Percentiles rank a stretch among this genome's conserved stretches.
These are phyloP conservation scores for Trachymyrmex septentrionalis DNA, from an alignment of 1,140 invertebrate genomes.

Conservation along the genomic window DNA sequence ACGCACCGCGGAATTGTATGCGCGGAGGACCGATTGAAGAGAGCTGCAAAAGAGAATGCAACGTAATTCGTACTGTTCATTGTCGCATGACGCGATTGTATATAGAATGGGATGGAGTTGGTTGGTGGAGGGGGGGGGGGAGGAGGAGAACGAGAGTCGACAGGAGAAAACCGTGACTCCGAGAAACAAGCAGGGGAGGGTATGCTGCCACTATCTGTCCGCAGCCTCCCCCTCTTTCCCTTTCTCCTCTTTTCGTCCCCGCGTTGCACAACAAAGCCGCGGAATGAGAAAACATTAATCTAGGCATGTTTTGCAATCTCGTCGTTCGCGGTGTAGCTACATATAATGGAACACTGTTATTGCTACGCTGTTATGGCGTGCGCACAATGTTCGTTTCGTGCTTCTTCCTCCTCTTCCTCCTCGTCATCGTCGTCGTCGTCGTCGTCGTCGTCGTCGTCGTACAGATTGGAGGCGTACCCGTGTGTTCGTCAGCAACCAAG, in stretches of 20 bases:
- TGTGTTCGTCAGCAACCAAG: conserved; percentile 73
- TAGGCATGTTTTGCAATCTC: conserved; percentile 86
- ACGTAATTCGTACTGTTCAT: conserved; percentile 83
- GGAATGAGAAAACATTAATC: conserved; percentile 87
- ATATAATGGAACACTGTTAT: conserved; percentile 86
- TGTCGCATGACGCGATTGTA: conserved; percentile 79
- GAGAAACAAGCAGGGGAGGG: conserved; percentile 33
- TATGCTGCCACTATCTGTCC: conserved; percentile 5
- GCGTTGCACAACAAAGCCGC: conserved; percentile 75
- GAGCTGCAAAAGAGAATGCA: conserved; percentile 71
- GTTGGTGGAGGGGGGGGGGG: conserved; percentile 66
- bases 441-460: conserved; percentile 75
- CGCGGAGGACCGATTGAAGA: conserved; percentile 38
- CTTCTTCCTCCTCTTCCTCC: conserved; percentile 25
- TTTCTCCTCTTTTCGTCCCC: conserved; percentile 22
- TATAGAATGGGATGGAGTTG: conserved; percentile 68
- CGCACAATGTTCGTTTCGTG: conserved; percentile 83
- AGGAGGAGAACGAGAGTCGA: conserved; percentile 65
- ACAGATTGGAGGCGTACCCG: conserved; percentile 71
- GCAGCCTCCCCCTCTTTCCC: background rate
- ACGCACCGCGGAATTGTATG: conserved; percentile 10
- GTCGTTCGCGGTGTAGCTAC: conserved; percentile 80
- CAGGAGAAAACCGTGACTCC: conserved; percentile 44
- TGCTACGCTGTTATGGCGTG: conserved; percentile 83
- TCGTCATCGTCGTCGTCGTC: conserved; percentile 13